Evolutionary conservation across 2,113 vertebrate species (phyloP).

Genomic region (Abramis brama): DNA sequence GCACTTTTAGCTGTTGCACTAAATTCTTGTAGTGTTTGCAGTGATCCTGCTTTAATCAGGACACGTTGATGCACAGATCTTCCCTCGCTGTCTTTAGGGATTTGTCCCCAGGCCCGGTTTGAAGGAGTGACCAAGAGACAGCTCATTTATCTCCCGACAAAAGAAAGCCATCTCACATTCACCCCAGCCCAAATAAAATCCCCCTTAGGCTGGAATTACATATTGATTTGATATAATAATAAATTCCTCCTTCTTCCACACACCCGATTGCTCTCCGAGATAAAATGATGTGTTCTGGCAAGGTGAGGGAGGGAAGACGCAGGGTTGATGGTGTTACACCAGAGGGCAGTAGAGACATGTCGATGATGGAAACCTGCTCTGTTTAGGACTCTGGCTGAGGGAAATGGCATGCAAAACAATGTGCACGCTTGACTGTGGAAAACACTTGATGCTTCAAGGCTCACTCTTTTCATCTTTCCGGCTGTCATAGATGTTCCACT

Average conservation of each 20-base stretch:
- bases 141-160: conserved; percentile 40
- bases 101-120: conserved; percentile 38
- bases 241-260: conserved; percentile 51
- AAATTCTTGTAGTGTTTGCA: not conserved
- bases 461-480: conserved; percentile 37
- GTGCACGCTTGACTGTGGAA: conserved; percentile 36
- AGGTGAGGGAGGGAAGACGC: conserved; percentile 39
- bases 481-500: conserved; percentile 39
- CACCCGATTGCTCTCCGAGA: conserved; percentile 55
- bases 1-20: not conserved
- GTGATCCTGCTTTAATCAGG: conserved; percentile 10
- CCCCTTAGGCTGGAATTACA: conserved; percentile 51
- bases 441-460: conserved; percentile 44
- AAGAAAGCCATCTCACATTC: conserved; percentile 42
- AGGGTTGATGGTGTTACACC: not conserved
- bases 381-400: conserved; percentile 24
- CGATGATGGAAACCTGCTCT: not conserved
- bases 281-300: conserved; percentile 57
- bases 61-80: conserved; percentile 29
- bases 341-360: conserved; percentile 20
- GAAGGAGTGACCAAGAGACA: conserved; percentile 45
- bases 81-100: conserved; percentile 30
- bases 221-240: conserved; percentile 65
- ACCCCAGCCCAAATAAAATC: conserved; percentile 42
- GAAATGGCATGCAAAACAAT: conserved; percentile 21